These are phyloP conservation scores for Drosophila tropicalis DNA, from an alignment of 1,140 invertebrate genomes.

Conservation along the genomic window DNA sequence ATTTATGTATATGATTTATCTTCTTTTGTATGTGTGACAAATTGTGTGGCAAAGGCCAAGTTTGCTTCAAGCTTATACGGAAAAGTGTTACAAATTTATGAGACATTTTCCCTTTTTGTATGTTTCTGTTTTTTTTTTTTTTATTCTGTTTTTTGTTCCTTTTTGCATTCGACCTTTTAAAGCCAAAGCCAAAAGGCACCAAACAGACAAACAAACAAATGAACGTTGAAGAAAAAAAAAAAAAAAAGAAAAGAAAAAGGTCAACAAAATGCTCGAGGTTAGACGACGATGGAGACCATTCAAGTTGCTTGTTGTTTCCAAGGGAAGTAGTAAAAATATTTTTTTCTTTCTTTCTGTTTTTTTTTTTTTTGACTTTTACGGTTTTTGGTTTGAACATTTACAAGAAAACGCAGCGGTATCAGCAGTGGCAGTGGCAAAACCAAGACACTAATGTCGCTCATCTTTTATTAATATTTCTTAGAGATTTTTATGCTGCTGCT, in stretches of 20 bases:
- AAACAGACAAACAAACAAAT: constrained; percentile 38
- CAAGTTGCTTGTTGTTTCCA: constrained; percentile 31
- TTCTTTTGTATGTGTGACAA: constrained; percentile 73
- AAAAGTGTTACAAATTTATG: constrained; percentile 80
- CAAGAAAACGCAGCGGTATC: constrained; percentile 37
- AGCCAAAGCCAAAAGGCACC: constrained; percentile 58
- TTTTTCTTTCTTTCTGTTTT: constrained; percentile 32
- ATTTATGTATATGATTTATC: constrained; percentile 68
- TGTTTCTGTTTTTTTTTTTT: constrained; percentile 20
- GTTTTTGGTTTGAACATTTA: constrained; percentile 70
- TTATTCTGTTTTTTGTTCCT: no score
- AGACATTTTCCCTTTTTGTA: constrained; percentile 37
- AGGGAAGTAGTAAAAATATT: constrained; percentile 77
- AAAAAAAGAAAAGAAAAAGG: constrained; percentile 65
- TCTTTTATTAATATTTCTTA: constrained; percentile 81
- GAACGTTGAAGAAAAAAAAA: constrained; percentile 36
- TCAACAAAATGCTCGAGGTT: constrained; percentile 75
- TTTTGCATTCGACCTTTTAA: constrained; percentile 63
- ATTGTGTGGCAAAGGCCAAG: constrained; percentile 73
- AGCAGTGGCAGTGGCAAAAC: constrained; percentile 41
- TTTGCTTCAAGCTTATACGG: constrained; percentile 43
- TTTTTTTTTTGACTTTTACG: constrained; percentile 61
- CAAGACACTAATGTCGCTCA: constrained; percentile 77
- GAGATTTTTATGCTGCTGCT: constrained; percentile 65
- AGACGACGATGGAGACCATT: constrained; percentile 39